Evolutionary conservation across 2,797 vertebrate species (phyloP), one percentile per base, ranked within the genome.

Genomic region (Rhincodon typus): DNA sequence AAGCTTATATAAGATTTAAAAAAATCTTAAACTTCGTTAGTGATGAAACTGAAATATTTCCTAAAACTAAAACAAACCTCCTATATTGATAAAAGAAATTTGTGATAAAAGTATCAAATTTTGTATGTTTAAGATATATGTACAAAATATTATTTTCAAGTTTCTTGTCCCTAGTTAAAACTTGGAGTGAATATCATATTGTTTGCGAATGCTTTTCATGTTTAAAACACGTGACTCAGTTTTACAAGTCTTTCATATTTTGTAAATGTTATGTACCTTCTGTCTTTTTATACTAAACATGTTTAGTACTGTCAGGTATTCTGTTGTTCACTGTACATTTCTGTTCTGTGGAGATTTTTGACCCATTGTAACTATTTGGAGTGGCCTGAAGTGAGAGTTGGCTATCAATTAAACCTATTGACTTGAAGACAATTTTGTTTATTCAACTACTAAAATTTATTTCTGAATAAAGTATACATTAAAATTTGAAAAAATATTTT

Each of bases 401-500:
- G 50, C 13, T 74, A 77, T 74, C 50, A 42, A 12, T 19, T 42
- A 93, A 93, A 67, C 67, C 67, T 93, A 93, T 38, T 95, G 94
- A 46, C 94, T 95, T 30, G 70, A 95, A 74, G 70, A 70, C 27
- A 34, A 77, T 72, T 95, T 30, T 91, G 46, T 94, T 69, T 70
- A 42, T 95, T 93, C 62, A 42, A 38, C 90, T 84, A 42, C 23
- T 17, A 84, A 84, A 46, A 84, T 6, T 84, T 84, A 46, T 46
- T 84, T 84, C 62, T 91, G 88, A 91, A 91, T 91, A 91, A 91
- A 91, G 53, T 66, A 91, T 91, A 34, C 88, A 66, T 91, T 91
- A 91, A 91, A 91, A 15, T n/a, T 91, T 91, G 30, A 91, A 12
- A 15, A 66, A 91, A 66, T 91, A n/a, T 66, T 66, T 91, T 91